phyloP scores from a whole-genome alignment of 2,113 vertebrate species.

The Oxyura jamaicensis region DNA sequence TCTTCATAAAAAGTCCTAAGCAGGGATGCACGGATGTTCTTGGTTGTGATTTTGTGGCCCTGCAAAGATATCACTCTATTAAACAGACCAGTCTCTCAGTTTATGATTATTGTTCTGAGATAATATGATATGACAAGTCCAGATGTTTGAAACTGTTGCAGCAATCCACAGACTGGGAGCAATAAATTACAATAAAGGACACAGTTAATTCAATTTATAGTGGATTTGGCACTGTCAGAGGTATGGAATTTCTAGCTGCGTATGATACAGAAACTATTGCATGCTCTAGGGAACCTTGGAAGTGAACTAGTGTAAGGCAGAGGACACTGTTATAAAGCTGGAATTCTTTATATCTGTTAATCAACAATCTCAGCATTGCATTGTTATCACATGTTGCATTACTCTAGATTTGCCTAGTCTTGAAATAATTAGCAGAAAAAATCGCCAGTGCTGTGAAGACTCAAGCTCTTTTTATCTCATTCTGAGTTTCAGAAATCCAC shows the following conservation, averaged over 20 bases:
- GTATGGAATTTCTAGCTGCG: constrained; percentile 22
- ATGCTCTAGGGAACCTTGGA: background rate
- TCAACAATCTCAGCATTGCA: background rate
- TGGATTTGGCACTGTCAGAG: constrained; percentile 18
- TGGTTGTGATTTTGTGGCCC: background rate
- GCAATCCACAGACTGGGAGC: background rate
- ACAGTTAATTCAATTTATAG: constrained; percentile 38
- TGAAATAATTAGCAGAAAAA: constrained; percentile 22
- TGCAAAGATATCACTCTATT: background rate
- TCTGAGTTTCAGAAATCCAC: background rate
- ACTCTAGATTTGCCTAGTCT: background rate
- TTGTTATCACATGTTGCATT: background rate
- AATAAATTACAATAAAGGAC: constrained; percentile 31
- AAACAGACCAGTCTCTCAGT: background rate
- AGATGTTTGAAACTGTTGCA: constrained; percentile 51
- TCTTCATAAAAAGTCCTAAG: background rate
- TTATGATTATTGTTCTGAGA: constrained; percentile 27
- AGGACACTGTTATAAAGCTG: background rate
- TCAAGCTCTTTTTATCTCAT: background rate
- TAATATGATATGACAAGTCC: constrained; percentile 16
- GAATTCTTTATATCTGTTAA: constrained; percentile 4
- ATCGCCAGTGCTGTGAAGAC: background rate
- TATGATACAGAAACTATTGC: background rate
- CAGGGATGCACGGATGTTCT: background rate
- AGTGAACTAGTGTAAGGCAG: background rate